Evolutionary conservation across 2,888 invertebrate species (phyloP).

Genomic region (Andrena flavipes): DNA sequence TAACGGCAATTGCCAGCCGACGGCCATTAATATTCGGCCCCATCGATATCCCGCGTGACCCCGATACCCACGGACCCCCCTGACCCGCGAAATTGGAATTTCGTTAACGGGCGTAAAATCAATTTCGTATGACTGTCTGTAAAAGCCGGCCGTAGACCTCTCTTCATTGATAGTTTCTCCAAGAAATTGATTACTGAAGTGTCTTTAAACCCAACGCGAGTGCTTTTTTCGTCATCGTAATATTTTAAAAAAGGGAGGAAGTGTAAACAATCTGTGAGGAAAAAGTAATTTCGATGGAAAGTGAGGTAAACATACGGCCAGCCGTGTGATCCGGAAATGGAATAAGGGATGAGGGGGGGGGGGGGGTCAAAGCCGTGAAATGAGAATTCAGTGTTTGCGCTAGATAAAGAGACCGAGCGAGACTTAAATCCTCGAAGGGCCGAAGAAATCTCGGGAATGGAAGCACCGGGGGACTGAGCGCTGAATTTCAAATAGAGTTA

Average conservation of each 20-base stretch:
- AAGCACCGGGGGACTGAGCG: constrained; percentile 1
- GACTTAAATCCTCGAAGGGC: constrained; percentile 25
- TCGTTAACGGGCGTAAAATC: neutral
- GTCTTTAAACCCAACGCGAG: neutral
- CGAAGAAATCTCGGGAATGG: constrained; percentile 35
- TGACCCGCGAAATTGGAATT: constrained; percentile 25
- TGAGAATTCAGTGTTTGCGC: constrained; percentile 58
- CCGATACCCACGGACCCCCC: neutral
- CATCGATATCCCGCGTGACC: constrained; percentile 42
- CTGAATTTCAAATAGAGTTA: neutral
- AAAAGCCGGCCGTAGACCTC: neutral
- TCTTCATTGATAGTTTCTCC: too few species aligned
- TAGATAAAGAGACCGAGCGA: constrained; percentile 56
- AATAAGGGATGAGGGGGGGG: constrained; percentile 45
- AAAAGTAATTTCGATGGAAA: constrained; percentile 63
- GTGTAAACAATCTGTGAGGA: constrained; percentile 12
- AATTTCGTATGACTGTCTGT: neutral
- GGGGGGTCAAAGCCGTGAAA: constrained; percentile 51
- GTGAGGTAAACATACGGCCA: constrained; percentile 33
- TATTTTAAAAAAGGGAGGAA: neutral
- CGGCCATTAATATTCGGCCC: constrained; percentile 47
- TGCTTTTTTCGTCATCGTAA: neutral
- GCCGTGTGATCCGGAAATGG: constrained; percentile 56
- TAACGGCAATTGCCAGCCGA: constrained; percentile 53
- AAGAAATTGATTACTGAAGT: neutral